A percentile compares a stretch with the other conserved stretches of the same genome.
These are phyloP conservation scores for Acrossocheilus fasciatus DNA, from an alignment of 2,797 vertebrate species.

Conservation along the genomic window DNA sequence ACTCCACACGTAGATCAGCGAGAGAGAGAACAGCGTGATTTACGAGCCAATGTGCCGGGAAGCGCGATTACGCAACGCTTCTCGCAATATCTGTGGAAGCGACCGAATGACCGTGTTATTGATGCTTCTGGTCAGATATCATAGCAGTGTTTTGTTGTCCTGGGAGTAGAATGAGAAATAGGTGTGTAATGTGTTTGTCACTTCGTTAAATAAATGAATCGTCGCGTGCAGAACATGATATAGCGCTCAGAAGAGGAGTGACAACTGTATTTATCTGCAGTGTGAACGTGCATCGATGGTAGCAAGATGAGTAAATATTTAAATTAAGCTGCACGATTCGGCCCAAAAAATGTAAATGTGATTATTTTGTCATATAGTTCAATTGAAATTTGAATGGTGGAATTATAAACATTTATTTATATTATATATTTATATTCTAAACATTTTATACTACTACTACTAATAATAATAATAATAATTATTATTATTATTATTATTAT, in stretches of 20 bases:
- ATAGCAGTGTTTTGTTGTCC: background rate
- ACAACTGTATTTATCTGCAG: slow-evolving; percentile 33
- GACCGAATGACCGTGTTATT: background rate
- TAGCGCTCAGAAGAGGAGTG: background rate
- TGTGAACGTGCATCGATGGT: background rate
- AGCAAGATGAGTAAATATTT: background rate
- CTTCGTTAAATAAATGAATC: background rate
- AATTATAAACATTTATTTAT: background rate
- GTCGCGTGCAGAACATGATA: background rate
- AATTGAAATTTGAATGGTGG: background rate
- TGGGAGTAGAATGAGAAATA: background rate
- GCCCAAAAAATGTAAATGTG: background rate
- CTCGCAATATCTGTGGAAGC: background rate
- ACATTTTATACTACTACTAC: background rate
- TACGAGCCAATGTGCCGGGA: background rate
- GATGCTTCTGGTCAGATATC: background rate
- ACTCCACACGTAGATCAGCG: background rate
- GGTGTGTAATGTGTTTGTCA: background rate
- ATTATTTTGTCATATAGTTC: background rate
- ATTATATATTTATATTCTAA: no score
- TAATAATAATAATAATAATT: no score
- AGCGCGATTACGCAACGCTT: background rate
- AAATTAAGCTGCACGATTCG: background rate
- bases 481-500: background rate
- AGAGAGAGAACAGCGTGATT: background rate